Conservation (phyloP, 1,140 invertebrate genomes). For the Telenomus remus region DNA sequence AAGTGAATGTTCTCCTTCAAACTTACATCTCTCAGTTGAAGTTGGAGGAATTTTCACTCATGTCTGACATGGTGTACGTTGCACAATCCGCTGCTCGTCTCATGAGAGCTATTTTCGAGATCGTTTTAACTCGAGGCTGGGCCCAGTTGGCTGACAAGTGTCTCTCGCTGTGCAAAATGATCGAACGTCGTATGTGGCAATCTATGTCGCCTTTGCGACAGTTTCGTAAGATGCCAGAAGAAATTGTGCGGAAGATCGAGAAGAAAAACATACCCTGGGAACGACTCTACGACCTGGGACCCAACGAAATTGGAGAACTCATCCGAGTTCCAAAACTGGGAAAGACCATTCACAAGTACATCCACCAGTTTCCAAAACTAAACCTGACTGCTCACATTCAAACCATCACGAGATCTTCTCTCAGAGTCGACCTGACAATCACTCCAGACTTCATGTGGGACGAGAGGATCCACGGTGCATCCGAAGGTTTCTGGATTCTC, state of each 20-base stretch:
- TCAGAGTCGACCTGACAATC: slow-evolving; percentile 97
- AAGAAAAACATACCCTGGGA: slow-evolving; percentile 98
- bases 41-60: slow-evolving; percentile 97
- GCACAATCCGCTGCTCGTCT: slow-evolving; percentile 97
- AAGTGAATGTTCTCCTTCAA: slow-evolving; percentile 96
- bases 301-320: slow-evolving; percentile 98
- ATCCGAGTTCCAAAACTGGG: slow-evolving; percentile 97
- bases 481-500: slow-evolving; percentile 99
- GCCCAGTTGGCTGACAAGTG: slow-evolving; percentile 98
- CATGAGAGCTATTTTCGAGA: slow-evolving; percentile 98
- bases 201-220: slow-evolving; percentile 99
- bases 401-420: slow-evolving; percentile 96
- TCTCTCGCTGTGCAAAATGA: slow-evolving; percentile 98
- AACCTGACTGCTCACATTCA: slow-evolving; percentile 97
- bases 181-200: slow-evolving; percentile 99
- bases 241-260: slow-evolving; percentile 98
- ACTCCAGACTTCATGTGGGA: slow-evolving; percentile 99
- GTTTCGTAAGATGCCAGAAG: slow-evolving; percentile 98
- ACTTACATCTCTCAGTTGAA: slow-evolving; percentile 99
- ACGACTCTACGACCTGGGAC: slow-evolving; percentile 95
- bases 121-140: slow-evolving; percentile 93
- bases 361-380: slow-evolving; percentile 97
- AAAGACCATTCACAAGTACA: slow-evolving; percentile 97
- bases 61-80: slow-evolving; percentile 99
- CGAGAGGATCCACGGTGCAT: slow-evolving; percentile 95